Base-by-base conservation (phyloP, 2,113 vertebrate genomes). In the Setophaga kirtlandii region DNA sequence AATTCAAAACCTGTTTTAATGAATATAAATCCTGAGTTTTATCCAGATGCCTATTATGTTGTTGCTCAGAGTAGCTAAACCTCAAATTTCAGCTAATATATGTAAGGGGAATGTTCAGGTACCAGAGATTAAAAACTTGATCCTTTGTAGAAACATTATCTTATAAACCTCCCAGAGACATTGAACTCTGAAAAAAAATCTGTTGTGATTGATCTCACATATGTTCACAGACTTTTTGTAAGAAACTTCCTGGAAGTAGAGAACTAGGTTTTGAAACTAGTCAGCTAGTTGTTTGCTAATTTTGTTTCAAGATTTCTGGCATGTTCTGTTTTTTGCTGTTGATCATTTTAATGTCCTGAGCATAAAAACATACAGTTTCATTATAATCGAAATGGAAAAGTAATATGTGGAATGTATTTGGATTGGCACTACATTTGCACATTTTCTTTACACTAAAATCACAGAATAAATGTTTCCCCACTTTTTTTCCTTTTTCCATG, bases 141-240 rank as follows among this genome's bases (percentile, higher is more conserved):
- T 74, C 4, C 2, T 4, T 65, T 18, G 1, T 24, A 44, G 31
- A 52, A 65, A 53, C 0, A 0, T 64, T 15, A 31, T 21, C 2
- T 8, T 27, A 25, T 12, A 73, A 56, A 25, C 3, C 8, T 42
- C 20, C 18, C 21, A 33, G 22, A 60, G 12, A 27, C 14, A 74
- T 12, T 2, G 4, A 68, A 44, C 13, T 10, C 21, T 15, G 16
- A 7, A 53, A 74, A 74, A n/a, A 86, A 64, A 22, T 3, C 8
- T 49, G 5, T 11, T 55, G 20, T n/a, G 12, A 16, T 14, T 65
- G 15, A 49, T 71, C 24, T 58, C 46, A 58, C 2, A 42, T 30
- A 17, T 33, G 5, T n/a, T 69, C 37, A 53, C 3, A 37, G 15
- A 20, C 24, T 35, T 47, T 33, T 47, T 33, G 6, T 20, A 55